These are phyloP conservation scores for Volucella zonaria DNA, from an alignment of 2,888 invertebrate species.

Conservation along the genomic window DNA sequence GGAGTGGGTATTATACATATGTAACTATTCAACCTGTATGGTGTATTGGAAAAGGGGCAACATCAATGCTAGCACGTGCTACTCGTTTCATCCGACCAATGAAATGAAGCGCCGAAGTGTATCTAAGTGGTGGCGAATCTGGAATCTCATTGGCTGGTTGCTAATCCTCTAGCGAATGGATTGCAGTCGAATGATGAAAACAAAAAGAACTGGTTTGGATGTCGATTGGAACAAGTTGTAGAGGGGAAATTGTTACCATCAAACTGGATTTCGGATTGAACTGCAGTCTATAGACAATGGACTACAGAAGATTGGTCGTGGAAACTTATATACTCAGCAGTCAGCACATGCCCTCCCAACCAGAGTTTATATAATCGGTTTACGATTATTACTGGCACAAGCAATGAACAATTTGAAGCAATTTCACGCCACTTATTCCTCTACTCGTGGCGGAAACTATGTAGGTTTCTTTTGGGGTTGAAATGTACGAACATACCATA, in stretches of 20 bases:
- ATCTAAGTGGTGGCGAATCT: conserved; percentile 58
- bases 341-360: too few relatives aligned
- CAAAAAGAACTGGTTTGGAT: conserved; percentile 55
- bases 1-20: background rate
- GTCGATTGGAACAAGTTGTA: conserved; percentile 49
- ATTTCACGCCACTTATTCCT: conserved; percentile 28
- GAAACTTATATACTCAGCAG: background rate
- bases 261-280: background rate
- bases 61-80: conserved; percentile 80
- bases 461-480: too few relatives aligned
- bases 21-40: conserved; percentile 29
- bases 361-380: too few relatives aligned
- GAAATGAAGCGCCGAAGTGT: conserved; percentile 75
- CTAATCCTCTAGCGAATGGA: conserved; percentile 21
- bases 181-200: conserved; percentile 26
- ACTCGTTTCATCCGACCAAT: conserved; percentile 77
- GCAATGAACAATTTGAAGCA: background rate
- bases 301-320: background rate
- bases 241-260: conserved; percentile 58
- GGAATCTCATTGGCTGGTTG: conserved; percentile 57
- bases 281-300: conserved; percentile 1
- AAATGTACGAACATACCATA: too few relatives aligned
- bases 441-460: too few relatives aligned
- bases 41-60: conserved; percentile 20
- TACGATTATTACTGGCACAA: too few relatives aligned